These are phyloP conservation scores for Corythornis cristatus DNA, from an alignment of 2,113 vertebrate genomes.

Conservation along the genomic window DNA sequence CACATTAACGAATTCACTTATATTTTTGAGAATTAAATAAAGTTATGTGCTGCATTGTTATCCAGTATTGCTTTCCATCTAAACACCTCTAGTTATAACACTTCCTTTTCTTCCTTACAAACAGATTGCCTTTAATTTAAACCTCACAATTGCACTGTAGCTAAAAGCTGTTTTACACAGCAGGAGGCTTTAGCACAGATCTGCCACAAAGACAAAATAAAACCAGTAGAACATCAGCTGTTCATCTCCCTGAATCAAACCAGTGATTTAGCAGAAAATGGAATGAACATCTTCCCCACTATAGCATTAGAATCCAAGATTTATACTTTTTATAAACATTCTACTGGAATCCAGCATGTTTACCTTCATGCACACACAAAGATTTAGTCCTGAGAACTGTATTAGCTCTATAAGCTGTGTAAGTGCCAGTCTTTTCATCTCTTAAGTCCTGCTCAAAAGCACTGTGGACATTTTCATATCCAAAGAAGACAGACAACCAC, in stretches of 20 bases:
- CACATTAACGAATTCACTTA: neutral
- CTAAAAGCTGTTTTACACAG: neutral
- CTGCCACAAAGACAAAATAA: neutral
- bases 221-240: neutral
- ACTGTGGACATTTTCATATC: neutral
- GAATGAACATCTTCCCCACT: neutral
- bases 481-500: neutral
- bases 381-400: neutral
- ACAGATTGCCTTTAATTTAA: neutral
- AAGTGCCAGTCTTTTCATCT: neutral
- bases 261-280: neutral
- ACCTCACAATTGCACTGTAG: neutral
- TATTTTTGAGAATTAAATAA: too few relatives aligned
- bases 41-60: neutral
- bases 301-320: neutral
- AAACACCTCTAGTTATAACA: neutral
- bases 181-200: neutral
- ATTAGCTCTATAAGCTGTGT: neutral
- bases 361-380: fast-evolving
- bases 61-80: neutral
- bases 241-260: neutral
- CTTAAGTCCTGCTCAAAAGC: neutral
- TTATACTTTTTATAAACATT: neutral
- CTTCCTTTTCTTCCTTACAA: neutral
- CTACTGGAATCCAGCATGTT: neutral